Evolutionary conservation across 2,113 vertebrate species (phyloP), one percentile per base, ranked within the genome.

Genomic region (Tupaia chinensis): DNA sequence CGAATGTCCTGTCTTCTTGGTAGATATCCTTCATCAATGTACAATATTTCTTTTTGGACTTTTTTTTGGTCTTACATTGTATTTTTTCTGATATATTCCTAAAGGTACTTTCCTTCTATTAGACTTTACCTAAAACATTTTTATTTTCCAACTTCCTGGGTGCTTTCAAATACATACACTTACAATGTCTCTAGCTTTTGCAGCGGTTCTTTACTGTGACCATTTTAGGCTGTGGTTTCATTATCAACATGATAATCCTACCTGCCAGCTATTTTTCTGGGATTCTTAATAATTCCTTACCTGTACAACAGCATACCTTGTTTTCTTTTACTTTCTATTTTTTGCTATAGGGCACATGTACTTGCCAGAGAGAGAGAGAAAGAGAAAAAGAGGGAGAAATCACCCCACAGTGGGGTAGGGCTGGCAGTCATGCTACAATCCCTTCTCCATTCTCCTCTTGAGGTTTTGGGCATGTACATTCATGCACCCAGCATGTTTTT

Each of bases 21-120:
- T 76, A 69, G 32, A 54, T 54, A 58, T 23, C 29, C 86, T 93
- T 73, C 34, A 69, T 79, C 27, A 54, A 11, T 70, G 12, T 89
- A 20, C 80, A 94, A 89, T 70, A 80, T 60, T 95, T 7, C 70
- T 80, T 63, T 92, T 61, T 17, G 16, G 9, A 20, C 7, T 2
- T 14, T 82, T 82, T 93, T 92, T 83, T n/a, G 3, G 7, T 27
- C 44, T 66, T 87, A 32, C 9, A 58, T 66, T 69, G 1, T 70
- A 87, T 65, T 84, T 90, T 84, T 22, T 34, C 69, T 89, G 34
- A 78, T 66, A 53, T 61, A 73, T 87, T 93, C 32, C 29, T 93
- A 65, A 73, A 70, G 58, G 5, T 32, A 6, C 11, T 74, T 76
- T 80, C 9, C 60, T 74, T 84, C 25, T 82, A 22, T 91, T 91